Evolutionary conservation across 2,888 invertebrate genomes (phyloP), one percentile per base, ranked within the genome.

Genomic region (Eupithecia subfuscata): DNA sequence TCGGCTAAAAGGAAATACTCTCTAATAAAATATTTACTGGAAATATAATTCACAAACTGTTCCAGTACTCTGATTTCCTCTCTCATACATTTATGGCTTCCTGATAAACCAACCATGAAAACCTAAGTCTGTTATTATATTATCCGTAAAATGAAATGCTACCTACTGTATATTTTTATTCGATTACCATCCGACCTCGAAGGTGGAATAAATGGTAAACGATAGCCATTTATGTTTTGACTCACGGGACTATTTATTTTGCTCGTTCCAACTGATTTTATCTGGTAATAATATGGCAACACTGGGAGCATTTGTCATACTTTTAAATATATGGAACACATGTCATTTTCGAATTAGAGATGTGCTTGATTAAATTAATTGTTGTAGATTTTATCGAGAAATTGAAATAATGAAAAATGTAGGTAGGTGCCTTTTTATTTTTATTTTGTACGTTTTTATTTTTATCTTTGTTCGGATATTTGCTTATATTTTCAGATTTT

Each of bases 211-310:
- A 65, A 77, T 69, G 67, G 73, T 56, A 67, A 71, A 76, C 48
- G 63, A 74, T 74, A 70, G 45, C 72, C 74, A 73, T 74, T 76
- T 73, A 75, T 71, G 74, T 69, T 56, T 60, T 73, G 52, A 74
- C 72, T 70, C 71, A 45, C 22, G 73, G 69, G 75, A 71, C 73
- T 78, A 75, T 78, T 78, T 78, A 71, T 75, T 75, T 73, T 73
- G 73, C 70, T 37, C 74, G 75, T 48, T 70, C 43, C 70, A 73
- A 68, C 67, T 37, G 77, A 77, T 77, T 72, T 77, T 77, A 77
- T 77, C 77, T 60, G 6, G 56, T 75, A 77, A 77, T 77, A 73
- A 77, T 73, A 77, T 71, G 75, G 77, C 69, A 77, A 73, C 77
- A 77, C 75, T 64, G 75, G 75, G 72, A 12, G 64, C 75, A 77